Percentiles rank a stretch among this genome's conserved stretches.
Evolutionary conservation across 2,797 vertebrate species (phyloP).

Genomic region (Epinephelus coioides): DNA sequence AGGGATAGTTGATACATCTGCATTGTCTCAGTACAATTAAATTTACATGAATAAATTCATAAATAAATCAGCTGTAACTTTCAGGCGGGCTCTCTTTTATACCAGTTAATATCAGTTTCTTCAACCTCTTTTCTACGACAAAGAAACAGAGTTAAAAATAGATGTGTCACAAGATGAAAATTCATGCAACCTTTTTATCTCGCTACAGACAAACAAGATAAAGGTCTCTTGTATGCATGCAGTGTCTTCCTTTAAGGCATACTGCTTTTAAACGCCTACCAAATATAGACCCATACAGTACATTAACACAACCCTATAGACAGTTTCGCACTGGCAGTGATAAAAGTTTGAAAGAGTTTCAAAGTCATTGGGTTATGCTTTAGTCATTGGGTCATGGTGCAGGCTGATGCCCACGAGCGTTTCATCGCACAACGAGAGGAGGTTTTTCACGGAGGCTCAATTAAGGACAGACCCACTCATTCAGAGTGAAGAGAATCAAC

Average conservation of each 20-base stretch:
- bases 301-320: constrained; percentile 36
- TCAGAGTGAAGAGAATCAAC: constrained; percentile 62
- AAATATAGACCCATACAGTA: constrained; percentile 43
- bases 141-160: constrained; percentile 16
- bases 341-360: constrained; percentile 67
- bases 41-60: not conserved
- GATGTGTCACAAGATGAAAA: constrained; percentile 2
- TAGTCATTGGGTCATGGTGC: constrained; percentile 55
- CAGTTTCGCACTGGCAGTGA: constrained; percentile 41
- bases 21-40: too few relatives aligned
- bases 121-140: not conserved
- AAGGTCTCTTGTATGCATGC: constrained; percentile 15
- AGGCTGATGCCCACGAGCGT: constrained; percentile 64
- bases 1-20: not conserved
- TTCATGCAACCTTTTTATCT: constrained; percentile 31
- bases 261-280: constrained; percentile 27
- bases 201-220: constrained; percentile 23
- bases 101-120: not conserved
- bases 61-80: not conserved
- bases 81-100: not conserved
- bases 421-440: constrained; percentile 36
- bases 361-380: constrained; percentile 64
- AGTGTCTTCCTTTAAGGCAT: constrained; percentile 44
- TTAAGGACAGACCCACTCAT: constrained; percentile 66
- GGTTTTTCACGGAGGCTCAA: constrained; percentile 72